Evolutionary conservation across 2,888 invertebrate genomes (phyloP).

Genomic region (Drosophila kanekoi): DNA sequence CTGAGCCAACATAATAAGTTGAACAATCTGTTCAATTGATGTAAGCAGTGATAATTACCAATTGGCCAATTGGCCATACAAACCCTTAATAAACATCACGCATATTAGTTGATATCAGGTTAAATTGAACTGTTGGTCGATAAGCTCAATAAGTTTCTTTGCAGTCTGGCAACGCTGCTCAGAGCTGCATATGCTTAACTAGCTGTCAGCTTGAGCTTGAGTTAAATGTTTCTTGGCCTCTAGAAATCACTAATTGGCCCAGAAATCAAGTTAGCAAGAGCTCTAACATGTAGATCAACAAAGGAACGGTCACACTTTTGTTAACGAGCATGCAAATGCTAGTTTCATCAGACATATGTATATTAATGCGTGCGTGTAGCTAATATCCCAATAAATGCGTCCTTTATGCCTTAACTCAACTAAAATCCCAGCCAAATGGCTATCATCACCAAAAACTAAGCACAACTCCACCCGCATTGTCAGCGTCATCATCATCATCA

Average conservation of each 20-base stretch:
- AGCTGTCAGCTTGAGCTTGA: no score
- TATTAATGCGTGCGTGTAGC: conserved; percentile 8
- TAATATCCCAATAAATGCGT: conserved; percentile 30
- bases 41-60: background rate
- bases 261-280: no score
- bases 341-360: conserved; percentile 1
- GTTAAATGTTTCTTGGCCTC: no score
- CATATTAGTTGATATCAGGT: background rate
- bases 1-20: no score
- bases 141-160: no score
- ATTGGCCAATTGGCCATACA: no score
- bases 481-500: conserved; percentile 22
- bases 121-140: background rate
- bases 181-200: no score
- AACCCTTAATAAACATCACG: background rate
- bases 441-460: conserved; percentile 23
- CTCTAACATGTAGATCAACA: background rate
- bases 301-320: background rate
- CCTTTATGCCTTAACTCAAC: conserved; percentile 15
- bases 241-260: no score
- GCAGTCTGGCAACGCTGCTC: no score
- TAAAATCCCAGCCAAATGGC: conserved; percentile 52
- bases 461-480: conserved; percentile 28
- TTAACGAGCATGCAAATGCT: background rate
- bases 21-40: background rate